Conservation (phyloP, 2,888 invertebrate genomes). For the Drosophila heteroneura region DNA sequence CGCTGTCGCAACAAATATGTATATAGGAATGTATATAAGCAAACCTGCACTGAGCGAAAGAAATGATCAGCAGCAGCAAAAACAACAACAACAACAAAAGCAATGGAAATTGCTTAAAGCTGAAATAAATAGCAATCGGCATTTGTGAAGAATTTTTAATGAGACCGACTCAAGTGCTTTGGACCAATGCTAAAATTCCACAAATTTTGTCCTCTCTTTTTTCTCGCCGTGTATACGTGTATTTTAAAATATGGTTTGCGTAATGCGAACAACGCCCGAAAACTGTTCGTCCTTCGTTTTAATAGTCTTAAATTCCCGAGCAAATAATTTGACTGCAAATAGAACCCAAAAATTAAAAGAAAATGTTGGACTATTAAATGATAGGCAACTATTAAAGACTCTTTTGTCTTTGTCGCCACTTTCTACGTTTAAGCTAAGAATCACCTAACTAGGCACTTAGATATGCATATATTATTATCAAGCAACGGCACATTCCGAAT, state of each 20-base stretch:
- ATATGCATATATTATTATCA: constrained; percentile 1
- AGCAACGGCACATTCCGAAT: constrained; percentile 4
- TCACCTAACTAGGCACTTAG: background rate
- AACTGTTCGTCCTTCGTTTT: constrained; percentile 47
- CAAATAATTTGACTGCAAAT: constrained; percentile 74
- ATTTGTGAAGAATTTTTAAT: background rate
- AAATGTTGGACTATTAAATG: constrained; percentile 6
- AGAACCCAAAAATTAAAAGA: constrained; percentile 29
- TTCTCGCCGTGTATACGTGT: constrained; percentile 31
- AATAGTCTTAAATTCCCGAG: constrained; percentile 73
- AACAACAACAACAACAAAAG: background rate
- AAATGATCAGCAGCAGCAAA: background rate
- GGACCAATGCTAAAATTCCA: background rate
- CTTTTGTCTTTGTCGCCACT: background rate
- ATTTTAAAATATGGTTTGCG: constrained; percentile 57
- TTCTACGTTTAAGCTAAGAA: background rate
- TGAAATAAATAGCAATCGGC: background rate
- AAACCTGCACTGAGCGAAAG: constrained; percentile 44
- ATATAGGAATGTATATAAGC: constrained; percentile 18
- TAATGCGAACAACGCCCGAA: constrained; percentile 60
- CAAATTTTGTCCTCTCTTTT: background rate
- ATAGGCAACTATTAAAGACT: constrained; percentile 1
- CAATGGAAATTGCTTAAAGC: background rate
- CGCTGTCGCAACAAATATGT: constrained; percentile 37
- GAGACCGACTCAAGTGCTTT: background rate